Evolutionary conservation across 2,113 vertebrate genomes (phyloP), one percentile per base, ranked within the genome.

Genomic region (Leptobrachium ailaonicum): DNA sequence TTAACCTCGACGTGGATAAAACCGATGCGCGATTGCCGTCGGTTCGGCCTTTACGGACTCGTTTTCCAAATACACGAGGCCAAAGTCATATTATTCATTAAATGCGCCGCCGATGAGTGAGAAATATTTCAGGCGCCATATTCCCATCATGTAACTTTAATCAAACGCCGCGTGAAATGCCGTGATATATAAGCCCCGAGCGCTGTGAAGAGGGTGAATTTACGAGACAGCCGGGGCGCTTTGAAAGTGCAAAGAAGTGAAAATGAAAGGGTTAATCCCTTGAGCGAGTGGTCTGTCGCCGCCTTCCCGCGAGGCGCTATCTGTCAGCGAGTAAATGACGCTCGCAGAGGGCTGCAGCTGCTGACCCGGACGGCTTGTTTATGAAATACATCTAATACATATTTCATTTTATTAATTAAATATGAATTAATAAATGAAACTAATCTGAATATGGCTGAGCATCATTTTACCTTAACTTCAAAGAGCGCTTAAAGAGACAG

Each of bases 241-340:
- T 66, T 66, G 42, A 79, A 72, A 50, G 41, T 9, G 8, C 40
- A 43, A 42, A 68, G 56, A 40, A 13, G 13, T 60, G 13, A 56
- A 10, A 11, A 67, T 73, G 47, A 43, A 80, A 73, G 71, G 78
- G 78, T 80, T 80, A 73, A 80, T 67, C 62, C 14, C 9, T 44
- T 41, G 41, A 44, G 45, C 40, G 14, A 45, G 20, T 45, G 32
- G 4, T 41, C 11, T 71, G 43, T 79, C 54, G 63, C 44, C 50
- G 40, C 58, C 20, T 53, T 47, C 58, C 58, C 56, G 20, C 2
- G 8, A 71, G 76, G 64, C 56, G 64, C 45, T 71, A 50, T 71
- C 56, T 79, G 60, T 71, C 68, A 79, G 60, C 50, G 71, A 50
- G n/a, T 50, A 79, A 79, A 75, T 40, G 44, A 79, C 14, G n/a